A percentile compares a stretch with the other conserved stretches of the same genome.
Conservation (phyloP, 2,797 vertebrate genomes). For the Loriculus beryllinus region DNA sequence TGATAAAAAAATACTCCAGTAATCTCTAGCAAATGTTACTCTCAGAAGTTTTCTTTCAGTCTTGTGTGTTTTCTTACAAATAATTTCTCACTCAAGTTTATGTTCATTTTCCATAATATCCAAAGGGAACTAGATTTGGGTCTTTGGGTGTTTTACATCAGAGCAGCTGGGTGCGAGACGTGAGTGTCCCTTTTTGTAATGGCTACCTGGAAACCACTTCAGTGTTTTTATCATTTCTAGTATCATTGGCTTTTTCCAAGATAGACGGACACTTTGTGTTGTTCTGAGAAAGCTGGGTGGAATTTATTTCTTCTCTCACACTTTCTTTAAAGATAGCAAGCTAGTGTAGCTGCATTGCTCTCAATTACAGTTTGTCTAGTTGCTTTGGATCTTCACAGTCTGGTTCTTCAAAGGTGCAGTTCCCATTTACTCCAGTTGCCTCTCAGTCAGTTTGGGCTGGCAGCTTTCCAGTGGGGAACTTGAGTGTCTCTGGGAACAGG, state of each 20-base stretch:
- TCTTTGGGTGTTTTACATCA: background rate
- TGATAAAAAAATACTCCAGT: background rate
- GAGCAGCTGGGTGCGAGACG: background rate
- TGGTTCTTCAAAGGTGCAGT: background rate
- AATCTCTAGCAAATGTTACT: background rate
- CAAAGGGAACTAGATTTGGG: background rate
- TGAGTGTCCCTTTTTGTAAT: background rate
- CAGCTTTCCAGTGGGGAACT: background rate
- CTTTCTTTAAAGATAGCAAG: background rate
- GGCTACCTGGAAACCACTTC: background rate
- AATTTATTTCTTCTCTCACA: background rate
- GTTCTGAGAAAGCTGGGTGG: background rate
- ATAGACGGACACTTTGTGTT: background rate
- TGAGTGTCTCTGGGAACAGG: background rate
- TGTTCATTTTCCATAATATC: background rate
- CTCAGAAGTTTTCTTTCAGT: background rate
- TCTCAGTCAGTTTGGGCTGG: background rate
- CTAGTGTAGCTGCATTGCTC: background rate
- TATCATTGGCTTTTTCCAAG: background rate
- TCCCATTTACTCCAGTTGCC: background rate
- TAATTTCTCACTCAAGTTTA: background rate
- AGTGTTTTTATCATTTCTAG: background rate
- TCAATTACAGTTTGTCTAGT: background rate
- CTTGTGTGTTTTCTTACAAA: conserved; percentile 9
- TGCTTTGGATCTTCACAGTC: background rate